Conservation (phyloP, 2,888 invertebrate genomes). For the Erebia aethiops region DNA sequence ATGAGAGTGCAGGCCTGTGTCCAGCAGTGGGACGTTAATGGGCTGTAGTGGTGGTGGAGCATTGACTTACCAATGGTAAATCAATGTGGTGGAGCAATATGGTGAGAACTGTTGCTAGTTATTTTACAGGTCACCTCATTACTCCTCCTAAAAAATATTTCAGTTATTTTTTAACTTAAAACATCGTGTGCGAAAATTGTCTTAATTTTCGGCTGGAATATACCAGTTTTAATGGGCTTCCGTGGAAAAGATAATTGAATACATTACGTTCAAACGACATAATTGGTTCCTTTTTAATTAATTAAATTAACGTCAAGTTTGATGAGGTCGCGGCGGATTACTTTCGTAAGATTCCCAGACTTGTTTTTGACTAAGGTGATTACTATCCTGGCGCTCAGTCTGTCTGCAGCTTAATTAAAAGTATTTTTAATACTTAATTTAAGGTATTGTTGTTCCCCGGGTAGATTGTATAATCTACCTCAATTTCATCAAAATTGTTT, state of each 20-base stretch:
- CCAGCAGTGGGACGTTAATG: no score
- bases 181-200: constrained; percentile 30
- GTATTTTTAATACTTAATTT: no score
- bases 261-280: constrained; percentile 14
- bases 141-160: not conserved
- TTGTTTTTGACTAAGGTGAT: not conserved
- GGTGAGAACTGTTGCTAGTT: no score
- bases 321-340: constrained; percentile 5
- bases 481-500: no score
- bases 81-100: no score
- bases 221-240: constrained; percentile 50
- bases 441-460: no score
- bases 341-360: not conserved
- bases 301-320: constrained; percentile 1
- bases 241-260: constrained; percentile 21
- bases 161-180: constrained; percentile 4
- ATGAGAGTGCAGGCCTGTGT: no score
- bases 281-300: constrained; percentile 20
- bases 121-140: no score
- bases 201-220: constrained; percentile 72
- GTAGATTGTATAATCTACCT: no score
- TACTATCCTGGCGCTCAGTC: not conserved
- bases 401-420: no score
- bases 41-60: no score
- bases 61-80: no score